phyloP scores from a whole-genome alignment of 2,113 vertebrate species.

The Centropristis striata region DNA sequence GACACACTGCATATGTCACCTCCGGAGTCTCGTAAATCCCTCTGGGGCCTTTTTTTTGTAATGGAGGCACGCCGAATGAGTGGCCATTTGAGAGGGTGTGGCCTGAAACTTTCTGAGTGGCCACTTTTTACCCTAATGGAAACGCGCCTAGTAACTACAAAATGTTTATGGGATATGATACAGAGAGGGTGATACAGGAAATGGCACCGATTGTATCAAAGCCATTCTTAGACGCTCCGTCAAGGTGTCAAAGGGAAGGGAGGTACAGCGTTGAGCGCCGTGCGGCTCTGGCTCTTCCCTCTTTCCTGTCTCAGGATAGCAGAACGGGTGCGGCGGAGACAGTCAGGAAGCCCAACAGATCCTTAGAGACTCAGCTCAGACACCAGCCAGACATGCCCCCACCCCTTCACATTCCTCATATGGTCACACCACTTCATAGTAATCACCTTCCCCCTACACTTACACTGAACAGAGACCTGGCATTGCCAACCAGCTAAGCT shows the following conservation, averaged over 20 bases:
- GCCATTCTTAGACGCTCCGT: conserved; percentile 30
- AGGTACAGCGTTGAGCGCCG: not conserved
- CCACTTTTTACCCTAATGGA: no score
- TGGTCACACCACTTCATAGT: conserved; percentile 26
- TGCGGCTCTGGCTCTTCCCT: conserved; percentile 23
- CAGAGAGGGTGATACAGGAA: conserved; percentile 31
- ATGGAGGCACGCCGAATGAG: no score
- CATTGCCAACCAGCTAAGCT: conserved; percentile 7
- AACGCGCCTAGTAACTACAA: not conserved
- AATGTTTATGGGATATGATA: not conserved
- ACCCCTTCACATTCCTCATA: conserved; percentile 56
- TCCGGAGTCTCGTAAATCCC: no score
- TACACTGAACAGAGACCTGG: conserved; percentile 27
- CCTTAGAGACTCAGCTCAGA: conserved; percentile 42
- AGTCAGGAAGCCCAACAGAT: conserved; percentile 44
- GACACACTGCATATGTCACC: no score
- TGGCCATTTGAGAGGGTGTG: no score
- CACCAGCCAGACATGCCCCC: conserved; percentile 49
- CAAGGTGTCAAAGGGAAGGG: conserved; percentile 51
- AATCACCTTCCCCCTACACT: conserved; percentile 3
- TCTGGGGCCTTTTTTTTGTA: no score
- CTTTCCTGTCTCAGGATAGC: conserved; percentile 64
- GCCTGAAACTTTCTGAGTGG: no score
- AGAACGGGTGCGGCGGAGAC: not conserved
- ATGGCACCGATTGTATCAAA: conserved; percentile 11